phyloP scores from a whole-genome alignment of 2,113 vertebrate species.

The Sturnira hondurensis region DNA sequence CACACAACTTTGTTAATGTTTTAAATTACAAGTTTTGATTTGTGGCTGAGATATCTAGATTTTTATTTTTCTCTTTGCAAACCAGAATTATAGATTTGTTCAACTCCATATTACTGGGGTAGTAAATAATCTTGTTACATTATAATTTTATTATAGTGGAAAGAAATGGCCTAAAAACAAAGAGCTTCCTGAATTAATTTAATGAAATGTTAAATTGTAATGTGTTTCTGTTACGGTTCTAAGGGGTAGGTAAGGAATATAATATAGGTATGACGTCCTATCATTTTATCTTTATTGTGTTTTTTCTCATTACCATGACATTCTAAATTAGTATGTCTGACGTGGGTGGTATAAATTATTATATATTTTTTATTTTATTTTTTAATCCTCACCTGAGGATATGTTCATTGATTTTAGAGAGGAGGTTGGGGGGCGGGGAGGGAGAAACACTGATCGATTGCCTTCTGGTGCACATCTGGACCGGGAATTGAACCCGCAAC shows the following conservation, averaged over 20 bases:
- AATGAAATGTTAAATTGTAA: not conserved
- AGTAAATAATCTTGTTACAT: not conserved
- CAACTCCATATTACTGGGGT: not conserved
- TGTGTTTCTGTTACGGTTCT: not conserved
- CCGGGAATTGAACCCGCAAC: not conserved
- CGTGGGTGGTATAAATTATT: not conserved
- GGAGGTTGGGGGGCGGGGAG: not conserved
- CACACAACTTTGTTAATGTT: not conserved
- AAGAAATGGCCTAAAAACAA: conserved; percentile 3
- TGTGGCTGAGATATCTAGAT: not conserved
- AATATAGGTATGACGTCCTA: not conserved
- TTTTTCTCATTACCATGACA: not conserved
- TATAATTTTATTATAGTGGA: not conserved
- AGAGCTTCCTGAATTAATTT: conserved; percentile 5
- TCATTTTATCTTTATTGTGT: too few relatives aligned
- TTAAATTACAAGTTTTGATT: conserved; percentile 18
- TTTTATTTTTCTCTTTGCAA: conserved; percentile 20
- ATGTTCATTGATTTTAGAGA: too few relatives aligned
- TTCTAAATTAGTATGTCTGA: not conserved
- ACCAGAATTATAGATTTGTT: not conserved
- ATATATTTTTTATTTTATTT: not conserved
- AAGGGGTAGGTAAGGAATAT: not conserved
- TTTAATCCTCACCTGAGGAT: not conserved
- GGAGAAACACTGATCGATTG: not conserved
- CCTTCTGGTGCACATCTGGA: too few relatives aligned